These are phyloP conservation scores for Paramacrobiotus metropolitanus DNA, from an alignment of 1,140 invertebrate genomes.

Conservation along the genomic window DNA sequence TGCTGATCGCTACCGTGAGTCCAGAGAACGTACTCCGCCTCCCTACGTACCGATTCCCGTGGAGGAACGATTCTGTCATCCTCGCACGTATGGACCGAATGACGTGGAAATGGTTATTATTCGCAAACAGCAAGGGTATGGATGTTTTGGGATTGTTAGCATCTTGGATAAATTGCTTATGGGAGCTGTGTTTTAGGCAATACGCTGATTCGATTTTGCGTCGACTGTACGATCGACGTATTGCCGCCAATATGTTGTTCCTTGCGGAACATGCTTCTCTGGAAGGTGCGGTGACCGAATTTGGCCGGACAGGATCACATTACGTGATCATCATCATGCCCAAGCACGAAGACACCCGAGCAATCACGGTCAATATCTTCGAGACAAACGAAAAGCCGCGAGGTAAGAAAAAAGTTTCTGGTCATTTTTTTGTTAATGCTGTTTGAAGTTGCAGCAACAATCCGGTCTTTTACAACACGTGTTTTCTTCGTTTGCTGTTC, in stretches of 20 bases:
- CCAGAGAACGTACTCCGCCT: slow-evolving; percentile 7
- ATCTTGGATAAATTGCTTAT: neutral
- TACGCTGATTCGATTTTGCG: neutral
- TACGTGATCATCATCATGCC: slow-evolving; percentile 1
- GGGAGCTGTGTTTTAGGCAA: neutral
- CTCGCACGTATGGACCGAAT: slow-evolving; percentile 31
- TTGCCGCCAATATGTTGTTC: neutral
- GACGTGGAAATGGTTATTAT: slow-evolving; percentile 69
- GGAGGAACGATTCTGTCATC: slow-evolving; percentile 6
- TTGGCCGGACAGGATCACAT: neutral
- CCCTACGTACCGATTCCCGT: slow-evolving; percentile 8
- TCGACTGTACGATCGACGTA: neutral
- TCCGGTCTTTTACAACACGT: too few species aligned
- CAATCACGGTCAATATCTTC: neutral
- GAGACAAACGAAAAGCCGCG: neutral
- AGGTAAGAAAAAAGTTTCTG: too few species aligned
- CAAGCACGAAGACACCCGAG: neutral
- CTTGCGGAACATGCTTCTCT: neutral
- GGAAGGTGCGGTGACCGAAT: neutral
- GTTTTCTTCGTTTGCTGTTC: too few species aligned
- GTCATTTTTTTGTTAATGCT: too few species aligned
- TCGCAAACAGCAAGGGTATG: slow-evolving; percentile 50
- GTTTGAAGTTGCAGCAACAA: too few species aligned
- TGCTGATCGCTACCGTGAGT: slow-evolving; percentile 10
- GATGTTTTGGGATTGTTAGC: slow-evolving; percentile 12